Conservation (phyloP, 2,797 vertebrate genomes). For the Zalophus californianus region DNA sequence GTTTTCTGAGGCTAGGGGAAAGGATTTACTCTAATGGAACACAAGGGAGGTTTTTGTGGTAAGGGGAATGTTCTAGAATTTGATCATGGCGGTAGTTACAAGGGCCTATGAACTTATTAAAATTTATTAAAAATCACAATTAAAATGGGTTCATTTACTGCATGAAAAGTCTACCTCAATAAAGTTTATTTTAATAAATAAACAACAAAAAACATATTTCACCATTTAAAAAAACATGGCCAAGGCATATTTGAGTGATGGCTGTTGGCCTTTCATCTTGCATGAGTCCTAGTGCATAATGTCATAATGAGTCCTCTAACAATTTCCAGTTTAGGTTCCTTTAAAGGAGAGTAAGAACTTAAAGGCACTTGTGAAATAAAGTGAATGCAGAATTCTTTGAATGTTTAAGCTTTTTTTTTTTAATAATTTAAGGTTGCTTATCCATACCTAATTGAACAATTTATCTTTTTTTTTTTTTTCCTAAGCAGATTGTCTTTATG, state of each 20-base stretch:
- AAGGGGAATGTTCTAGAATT: not conserved
- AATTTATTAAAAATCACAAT: not conserved
- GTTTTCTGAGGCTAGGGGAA: not conserved
- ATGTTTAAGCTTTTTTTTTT: not conserved
- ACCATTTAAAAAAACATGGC: not conserved
- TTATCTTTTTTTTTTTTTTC: not conserved
- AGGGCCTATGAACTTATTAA: not conserved
- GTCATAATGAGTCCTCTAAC: not conserved
- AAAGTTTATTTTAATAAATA: not conserved
- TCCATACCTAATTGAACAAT: not conserved
- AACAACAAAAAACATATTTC: not conserved
- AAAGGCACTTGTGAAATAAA: not conserved
- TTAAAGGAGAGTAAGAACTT: not conserved
- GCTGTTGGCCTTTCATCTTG: not conserved
- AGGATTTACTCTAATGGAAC: not conserved
- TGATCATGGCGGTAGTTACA: not conserved
- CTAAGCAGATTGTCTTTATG: not conserved
- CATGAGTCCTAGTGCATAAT: not conserved
- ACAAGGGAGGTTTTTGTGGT: not conserved
- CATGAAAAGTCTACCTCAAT: not conserved
- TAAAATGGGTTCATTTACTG: not conserved
- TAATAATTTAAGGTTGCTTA: not conserved
- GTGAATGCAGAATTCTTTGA: not conserved
- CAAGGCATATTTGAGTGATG: not conserved
- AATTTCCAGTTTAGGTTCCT: not conserved